These are phyloP conservation scores for Aptenodytes patagonicus DNA, from an alignment of 2,113 vertebrate genomes.

Conservation along the genomic window DNA sequence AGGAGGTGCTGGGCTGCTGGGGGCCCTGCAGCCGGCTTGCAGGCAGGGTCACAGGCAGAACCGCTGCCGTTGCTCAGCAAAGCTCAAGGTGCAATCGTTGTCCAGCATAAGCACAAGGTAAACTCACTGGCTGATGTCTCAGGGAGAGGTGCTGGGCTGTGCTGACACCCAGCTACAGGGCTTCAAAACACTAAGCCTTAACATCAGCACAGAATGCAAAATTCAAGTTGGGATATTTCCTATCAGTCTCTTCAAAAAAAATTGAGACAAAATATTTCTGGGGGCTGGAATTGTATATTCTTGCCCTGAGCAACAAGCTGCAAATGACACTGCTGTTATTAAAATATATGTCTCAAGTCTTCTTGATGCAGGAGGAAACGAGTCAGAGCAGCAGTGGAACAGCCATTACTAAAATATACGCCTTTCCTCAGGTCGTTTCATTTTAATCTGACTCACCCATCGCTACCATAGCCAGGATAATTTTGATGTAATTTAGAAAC, in stretches of 20 bases:
- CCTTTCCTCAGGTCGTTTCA: neutral
- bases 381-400: neutral
- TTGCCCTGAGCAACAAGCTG: neutral
- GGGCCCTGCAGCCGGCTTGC: neutral
- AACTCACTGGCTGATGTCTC: neutral
- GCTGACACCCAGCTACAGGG: neutral
- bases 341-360: neutral
- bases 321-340: neutral
- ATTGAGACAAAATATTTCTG: neutral
- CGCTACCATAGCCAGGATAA: neutral
- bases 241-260: neutral
- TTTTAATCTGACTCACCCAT: neutral
- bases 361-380: neutral
- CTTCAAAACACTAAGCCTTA: neutral
- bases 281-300: neutral
- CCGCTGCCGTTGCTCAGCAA: neutral
- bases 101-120: rapidly evolving
- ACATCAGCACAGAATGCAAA: neutral
- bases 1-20: neutral
- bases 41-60: neutral
- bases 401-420: neutral
- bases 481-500: neutral
- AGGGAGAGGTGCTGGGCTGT: neutral
- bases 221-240: neutral
- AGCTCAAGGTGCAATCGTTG: neutral